Evolutionary conservation across 2,888 invertebrate genomes (phyloP).

Genomic region (Bhutanitis thaidina): DNA sequence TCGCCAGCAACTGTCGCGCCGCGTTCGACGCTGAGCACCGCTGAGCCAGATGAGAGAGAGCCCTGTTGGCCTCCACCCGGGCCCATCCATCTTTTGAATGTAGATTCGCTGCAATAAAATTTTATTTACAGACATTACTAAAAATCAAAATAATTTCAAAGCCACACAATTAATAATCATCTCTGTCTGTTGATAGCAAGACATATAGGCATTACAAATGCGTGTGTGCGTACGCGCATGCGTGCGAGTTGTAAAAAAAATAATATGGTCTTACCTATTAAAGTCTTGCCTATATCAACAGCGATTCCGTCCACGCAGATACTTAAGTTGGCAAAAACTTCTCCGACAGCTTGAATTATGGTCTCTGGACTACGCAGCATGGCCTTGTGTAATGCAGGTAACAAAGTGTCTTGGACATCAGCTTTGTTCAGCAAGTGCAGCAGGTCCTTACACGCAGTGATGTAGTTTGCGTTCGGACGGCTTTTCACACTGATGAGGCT

Average conservation of each 20-base stretch:
- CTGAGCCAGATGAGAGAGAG: constrained; percentile 85
- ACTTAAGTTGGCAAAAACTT: constrained; percentile 84
- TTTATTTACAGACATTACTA: no score
- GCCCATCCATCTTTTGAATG: constrained; percentile 91
- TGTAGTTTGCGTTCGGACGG: constrained; percentile 84
- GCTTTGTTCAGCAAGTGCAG: constrained; percentile 81
- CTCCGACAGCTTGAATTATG: constrained; percentile 89
- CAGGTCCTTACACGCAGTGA: constrained; percentile 83
- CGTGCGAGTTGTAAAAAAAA: no score
- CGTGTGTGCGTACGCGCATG: no score
- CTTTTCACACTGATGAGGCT: constrained; percentile 87
- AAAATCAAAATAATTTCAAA: no score
- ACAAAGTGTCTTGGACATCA: constrained; percentile 86
- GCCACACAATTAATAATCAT: no score
- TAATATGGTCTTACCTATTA: constrained; percentile 87
- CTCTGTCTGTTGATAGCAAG: no score
- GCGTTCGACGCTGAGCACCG: constrained; percentile 84
- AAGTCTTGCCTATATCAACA: constrained; percentile 88
- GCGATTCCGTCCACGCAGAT: constrained; percentile 89
- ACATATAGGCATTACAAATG: no score
- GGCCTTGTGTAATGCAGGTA: constrained; percentile 93
- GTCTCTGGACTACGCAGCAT: constrained; percentile 97
- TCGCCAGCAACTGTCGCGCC: constrained; percentile 83
- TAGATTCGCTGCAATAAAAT: constrained; percentile 81
- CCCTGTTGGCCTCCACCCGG: constrained; percentile 86